Evolutionary conservation across 2,888 invertebrate species (phyloP), one percentile per base, ranked within the genome.

Genomic region (Cosmopolites sordidus): DNA sequence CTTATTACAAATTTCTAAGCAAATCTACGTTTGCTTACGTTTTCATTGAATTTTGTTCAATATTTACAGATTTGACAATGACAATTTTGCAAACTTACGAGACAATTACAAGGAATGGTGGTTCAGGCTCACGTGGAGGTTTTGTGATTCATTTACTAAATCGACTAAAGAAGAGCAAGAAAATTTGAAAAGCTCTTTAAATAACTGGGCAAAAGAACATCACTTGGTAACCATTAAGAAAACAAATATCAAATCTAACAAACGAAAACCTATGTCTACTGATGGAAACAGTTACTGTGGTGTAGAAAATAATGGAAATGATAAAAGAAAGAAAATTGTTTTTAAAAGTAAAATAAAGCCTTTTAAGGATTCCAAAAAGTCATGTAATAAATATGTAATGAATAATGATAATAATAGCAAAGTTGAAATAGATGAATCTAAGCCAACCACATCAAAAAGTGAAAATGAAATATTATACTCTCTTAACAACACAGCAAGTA

Each of bases 31-130:
- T n/a, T n/a, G n/a, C n/a, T n/a, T n/a, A n/a, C n/a, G n/a, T n/a
- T n/a, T n/a, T n/a, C n/a, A n/a, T n/a, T n/a, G n/a, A n/a, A n/a
- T n/a, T n/a, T n/a, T n/a, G n/a, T n/a, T n/a, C n/a, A n/a, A n/a
- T n/a, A n/a, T n/a, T 22, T 68, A 43, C 51, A 71, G 68, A 17
- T 59, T 61, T 27, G 68, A 70, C 54, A 62, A 63, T 46, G 62
- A 66, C 12, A 68, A 68, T 56, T 66, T 67, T 22, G 58, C 58
- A 4, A 62, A 66, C 45, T 63, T 64, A 17, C 59, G 65, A 6
- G 64, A 69, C 48, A 67, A 66, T 43, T 71, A 70, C 55, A 60
- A 62, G 29, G 62, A 62, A 37, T 70, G 66, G 64, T 72, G 71
- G 70, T 59, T 66, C 5, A 58, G 68, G 16, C 54, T 71, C 15